Evolutionary conservation across 2,888 invertebrate genomes (phyloP), one percentile per base, ranked within the genome.

Genomic region (Nowickia ferox): DNA sequence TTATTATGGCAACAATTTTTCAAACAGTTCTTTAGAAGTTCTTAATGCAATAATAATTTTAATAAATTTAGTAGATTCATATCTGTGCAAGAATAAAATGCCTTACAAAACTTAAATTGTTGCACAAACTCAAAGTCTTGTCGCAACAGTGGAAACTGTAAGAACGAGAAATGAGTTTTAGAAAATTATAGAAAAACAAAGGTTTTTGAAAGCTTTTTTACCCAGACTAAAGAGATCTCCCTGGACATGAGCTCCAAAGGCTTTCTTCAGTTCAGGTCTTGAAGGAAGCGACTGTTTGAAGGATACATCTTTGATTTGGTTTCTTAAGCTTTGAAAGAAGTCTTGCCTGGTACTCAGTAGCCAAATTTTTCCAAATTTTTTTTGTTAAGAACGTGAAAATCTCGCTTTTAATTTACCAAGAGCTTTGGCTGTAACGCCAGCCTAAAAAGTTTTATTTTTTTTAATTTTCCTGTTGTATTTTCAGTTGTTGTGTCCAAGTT

Each of bases 401-500:
- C 1, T 55, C 13, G 22, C 0, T 1, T 9, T 15, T 48, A 19
- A 1, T 38, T 38, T 55, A 9, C 6, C 1, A 5, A 51, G n/a
- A 44, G 38, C 30, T 66, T 59, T 59, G 48, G 42, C 80, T 81
- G 79, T 79, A 38, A 11, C 9, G 30, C 2, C 17, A 65, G 40
- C n/a, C 8, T 15, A 19, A 51, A n/a, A 44, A 61, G 59, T 51
- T 59, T 65, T 5, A 9, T 51, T 46, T 77, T 44, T 69, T 30
- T 15, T 57, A 68, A 55, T 63, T 59, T 68, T 66, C 61, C 46
- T 42, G 61, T 84, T 66, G 42, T 68, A 51, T 77, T 78, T 75
- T 66, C 76, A 86, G 79, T 76, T 83, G 79, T 71, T 79, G 83
- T 87, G 87, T 87, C 87, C 87, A 87, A 84, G 82, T 87, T 87